Base-by-base conservation (phyloP, 2,888 invertebrate genomes). In the Eupithecia inturbata region DNA sequence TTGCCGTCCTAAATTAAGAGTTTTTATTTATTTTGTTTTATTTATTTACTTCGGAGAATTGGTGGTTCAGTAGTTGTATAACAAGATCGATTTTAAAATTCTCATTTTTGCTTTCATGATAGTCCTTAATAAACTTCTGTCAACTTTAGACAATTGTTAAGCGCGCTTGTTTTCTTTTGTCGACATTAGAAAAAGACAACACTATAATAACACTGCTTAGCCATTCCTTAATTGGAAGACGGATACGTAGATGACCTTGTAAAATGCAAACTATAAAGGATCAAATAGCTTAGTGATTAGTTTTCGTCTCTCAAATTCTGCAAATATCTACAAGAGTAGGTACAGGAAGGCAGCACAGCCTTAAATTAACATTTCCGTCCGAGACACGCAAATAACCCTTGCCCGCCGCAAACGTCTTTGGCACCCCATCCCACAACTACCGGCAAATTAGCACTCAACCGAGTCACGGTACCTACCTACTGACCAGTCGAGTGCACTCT, bases 391-490 rank as follows among this genome's bases (percentile, higher is more conserved):
- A 83, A 83, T 79, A 83, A 70, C 41, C 72, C 72, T 62, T 81
- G 66, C 7, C 33, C 75, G 68, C 76, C 79, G 68, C 77, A 77
- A 79, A 75, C 80, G 80, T 83, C 84, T 82, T 82, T 31, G 36
- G 66, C 64, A 36, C 64, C 33, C 64, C 64, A 36, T 39, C 22
- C 22, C 36, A 36, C n/a, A 41, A 33, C 63, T 31, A 33, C 63
- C 63, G n/a, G 63, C 62, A 62, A 92, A 92, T 92, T 91, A 88
- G 85, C 87, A 87, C 87, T 89, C 90, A 88, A 83, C 83, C 85
- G 81, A 87, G 88, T 89, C 90, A 89, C 88, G 88, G 33, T 19
- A 12, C 12, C 57, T 57, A 57, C 57, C 57, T 57, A 33, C 63
- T 36, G 63, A 64, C 63, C 63, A 33, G n/a, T 22, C 36, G 36